Conservation (phyloP, 2,888 invertebrate genomes). For the Apotomis turbidana region DNA sequence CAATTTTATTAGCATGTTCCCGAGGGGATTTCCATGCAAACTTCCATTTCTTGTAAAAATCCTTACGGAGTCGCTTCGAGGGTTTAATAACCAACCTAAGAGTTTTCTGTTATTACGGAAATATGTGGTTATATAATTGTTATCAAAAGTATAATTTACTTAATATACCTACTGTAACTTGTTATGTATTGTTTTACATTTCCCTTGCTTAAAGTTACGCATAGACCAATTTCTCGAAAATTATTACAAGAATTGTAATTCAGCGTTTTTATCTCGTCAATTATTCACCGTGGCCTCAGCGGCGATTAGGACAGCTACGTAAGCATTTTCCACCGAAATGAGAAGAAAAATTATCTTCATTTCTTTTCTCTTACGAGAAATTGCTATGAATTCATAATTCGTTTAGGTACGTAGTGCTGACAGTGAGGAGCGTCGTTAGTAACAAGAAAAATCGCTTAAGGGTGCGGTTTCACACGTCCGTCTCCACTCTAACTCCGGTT, state of each 20-base stretch:
- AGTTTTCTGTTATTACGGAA: no score
- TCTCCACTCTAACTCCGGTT: not conserved
- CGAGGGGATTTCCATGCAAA: no score
- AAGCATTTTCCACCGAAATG: conserved; percentile 18
- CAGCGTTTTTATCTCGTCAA: conserved; percentile 20
- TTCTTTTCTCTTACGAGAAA: conserved; percentile 33
- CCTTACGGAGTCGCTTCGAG: no score
- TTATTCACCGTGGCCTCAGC: conserved; percentile 27
- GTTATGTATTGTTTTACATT: no score
- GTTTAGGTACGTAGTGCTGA: conserved; percentile 15
- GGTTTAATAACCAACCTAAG: no score
- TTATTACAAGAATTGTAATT: conserved; percentile 9
- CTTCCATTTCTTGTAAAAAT: no score
- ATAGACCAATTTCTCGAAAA: conserved; percentile 1
- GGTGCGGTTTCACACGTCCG: not conserved
- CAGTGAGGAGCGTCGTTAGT: not conserved
- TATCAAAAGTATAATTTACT: no score
- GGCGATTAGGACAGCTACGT: conserved; percentile 28
- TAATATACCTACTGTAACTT: no score
- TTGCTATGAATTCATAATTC: conserved; percentile 38
- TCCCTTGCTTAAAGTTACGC: not conserved
- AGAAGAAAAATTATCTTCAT: conserved; percentile 33
- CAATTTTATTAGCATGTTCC: not conserved
- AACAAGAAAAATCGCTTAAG: not conserved
- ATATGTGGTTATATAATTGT: no score